Evolutionary conservation across 2,113 vertebrate species (phyloP).

Genomic region (Python bivittatus): DNA sequence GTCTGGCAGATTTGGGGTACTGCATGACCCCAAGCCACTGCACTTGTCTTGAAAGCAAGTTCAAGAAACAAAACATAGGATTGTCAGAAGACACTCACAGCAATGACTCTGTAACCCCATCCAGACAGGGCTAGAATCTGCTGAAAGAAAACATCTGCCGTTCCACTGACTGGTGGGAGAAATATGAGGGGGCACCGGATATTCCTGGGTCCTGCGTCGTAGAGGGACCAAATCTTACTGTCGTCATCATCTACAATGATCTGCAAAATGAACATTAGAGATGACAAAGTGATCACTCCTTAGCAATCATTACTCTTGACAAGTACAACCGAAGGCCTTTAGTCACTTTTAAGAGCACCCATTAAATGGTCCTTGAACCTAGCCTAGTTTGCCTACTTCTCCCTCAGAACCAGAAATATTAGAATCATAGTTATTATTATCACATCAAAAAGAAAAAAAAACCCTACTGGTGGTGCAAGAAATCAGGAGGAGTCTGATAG

Average conservation of each 20-base stretch:
- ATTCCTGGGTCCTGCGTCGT: conserved; percentile 92
- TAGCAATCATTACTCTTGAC: background rate
- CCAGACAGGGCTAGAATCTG: conserved; percentile 92
- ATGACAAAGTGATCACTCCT: background rate
- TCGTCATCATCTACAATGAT: conserved; percentile 98
- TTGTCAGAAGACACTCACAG: conserved; percentile 79
- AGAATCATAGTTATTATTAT: too few species aligned
- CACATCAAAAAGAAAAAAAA: too few species aligned
- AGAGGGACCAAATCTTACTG: conserved; percentile 97
- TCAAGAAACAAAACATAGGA: background rate
- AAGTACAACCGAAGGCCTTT: too few species aligned
- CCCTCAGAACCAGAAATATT: background rate
- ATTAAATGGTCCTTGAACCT: too few species aligned
- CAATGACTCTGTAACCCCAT: conserved; percentile 97
- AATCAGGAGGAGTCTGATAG: too few species aligned
- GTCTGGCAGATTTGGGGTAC: background rate
- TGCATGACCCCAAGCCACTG: background rate
- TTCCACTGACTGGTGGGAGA: conserved; percentile 95
- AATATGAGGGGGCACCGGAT: conserved; percentile 96
- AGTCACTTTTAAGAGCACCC: background rate
- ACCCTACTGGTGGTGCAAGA: too few species aligned
- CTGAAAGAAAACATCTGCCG: conserved; percentile 97
- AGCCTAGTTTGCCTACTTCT: background rate
- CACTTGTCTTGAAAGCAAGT: background rate
- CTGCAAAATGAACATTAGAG: conserved; percentile 65